Percentiles rank a stretch among this genome's conserved stretches.
Evolutionary conservation across 1,140 invertebrate species (phyloP).

Genomic region (Drosophila subpulchrella): DNA sequence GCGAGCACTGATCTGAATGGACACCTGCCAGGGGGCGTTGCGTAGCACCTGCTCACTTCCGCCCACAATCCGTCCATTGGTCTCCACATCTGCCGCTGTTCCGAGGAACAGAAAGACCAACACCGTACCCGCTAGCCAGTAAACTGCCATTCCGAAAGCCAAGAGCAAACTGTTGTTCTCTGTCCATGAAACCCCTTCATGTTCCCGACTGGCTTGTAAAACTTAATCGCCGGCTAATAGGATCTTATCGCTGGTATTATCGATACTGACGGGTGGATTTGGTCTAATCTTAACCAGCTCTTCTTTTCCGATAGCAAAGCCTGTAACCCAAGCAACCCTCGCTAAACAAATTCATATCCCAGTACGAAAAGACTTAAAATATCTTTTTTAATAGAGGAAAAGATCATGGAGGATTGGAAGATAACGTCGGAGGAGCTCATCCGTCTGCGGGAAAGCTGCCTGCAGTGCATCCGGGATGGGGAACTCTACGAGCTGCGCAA

Average conservation of each 20-base stretch:
- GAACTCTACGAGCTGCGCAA: conserved; percentile 87
- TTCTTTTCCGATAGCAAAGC: not conserved
- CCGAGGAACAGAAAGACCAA: conserved; percentile 12
- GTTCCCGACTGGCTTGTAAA: conserved; percentile 47
- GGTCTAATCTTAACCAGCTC: not conserved
- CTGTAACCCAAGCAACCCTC: conserved; percentile 60
- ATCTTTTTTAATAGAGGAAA: not conserved
- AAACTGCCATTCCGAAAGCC: conserved; percentile 12
- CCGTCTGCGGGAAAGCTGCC: conserved; percentile 54
- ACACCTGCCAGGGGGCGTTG: conserved; percentile 86
- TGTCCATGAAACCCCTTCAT: conserved; percentile 20
- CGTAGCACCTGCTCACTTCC: conserved; percentile 85
- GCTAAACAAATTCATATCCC: conserved; percentile 42
- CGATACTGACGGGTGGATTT: conserved; percentile 12
- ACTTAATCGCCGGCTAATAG: conserved; percentile 58
- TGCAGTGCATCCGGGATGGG: conserved; percentile 78
- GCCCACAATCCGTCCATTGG: conserved; percentile 85
- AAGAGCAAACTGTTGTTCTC: conserved; percentile 36
- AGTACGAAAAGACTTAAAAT: not conserved
- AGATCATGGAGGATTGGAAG: conserved; percentile 42
- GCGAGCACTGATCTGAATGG: conserved; percentile 85
- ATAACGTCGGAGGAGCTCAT: conserved; percentile 73
- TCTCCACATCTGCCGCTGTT: not conserved
- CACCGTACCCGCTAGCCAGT: conserved; percentile 4
- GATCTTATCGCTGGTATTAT: conserved; percentile 47